These are phyloP conservation scores for Arctopsyche grandis DNA, from an alignment of 1,140 invertebrate species.

Conservation along the genomic window DNA sequence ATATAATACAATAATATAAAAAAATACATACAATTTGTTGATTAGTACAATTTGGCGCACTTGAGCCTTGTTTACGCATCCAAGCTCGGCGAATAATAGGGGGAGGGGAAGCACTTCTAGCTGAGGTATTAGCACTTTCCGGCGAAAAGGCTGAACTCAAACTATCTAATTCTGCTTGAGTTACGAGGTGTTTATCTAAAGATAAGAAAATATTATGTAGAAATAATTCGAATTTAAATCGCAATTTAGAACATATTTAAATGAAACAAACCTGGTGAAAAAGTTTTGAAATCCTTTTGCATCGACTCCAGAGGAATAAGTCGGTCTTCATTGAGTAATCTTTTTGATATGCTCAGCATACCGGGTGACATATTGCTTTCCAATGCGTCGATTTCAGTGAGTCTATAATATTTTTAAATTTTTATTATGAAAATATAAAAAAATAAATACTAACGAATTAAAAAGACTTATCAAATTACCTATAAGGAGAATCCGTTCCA, in stretches of 20 bases:
- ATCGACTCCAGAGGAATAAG: background rate
- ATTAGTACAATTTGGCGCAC: slow-evolving; percentile 33
- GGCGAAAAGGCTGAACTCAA: slow-evolving; percentile 9
- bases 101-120: slow-evolving; percentile 61
- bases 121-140: background rate
- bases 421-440: background rate
- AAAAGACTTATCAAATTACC: background rate
- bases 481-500: background rate
- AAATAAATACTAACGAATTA: background rate
- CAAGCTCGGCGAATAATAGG: slow-evolving; percentile 69
- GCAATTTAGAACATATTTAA: background rate
- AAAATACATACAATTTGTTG: background rate
- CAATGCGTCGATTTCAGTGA: slow-evolving; percentile 20
- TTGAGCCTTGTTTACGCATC: slow-evolving; percentile 57
- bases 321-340: slow-evolving; percentile 10
- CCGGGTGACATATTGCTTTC: slow-evolving; percentile 26
- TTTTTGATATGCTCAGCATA: slow-evolving; percentile 27
- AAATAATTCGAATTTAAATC: too few species aligned
- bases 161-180: slow-evolving; percentile 12
- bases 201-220: slow-evolving; percentile 19
- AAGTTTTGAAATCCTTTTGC: slow-evolving; percentile 25
- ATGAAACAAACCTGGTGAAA: slow-evolving; percentile 10
- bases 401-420: background rate
- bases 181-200: slow-evolving; percentile 6
- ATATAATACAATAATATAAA: background rate